These are phyloP conservation scores for Oncorhynchus mykiss DNA, from an alignment of 2,113 vertebrate genomes.

Conservation along the genomic window DNA sequence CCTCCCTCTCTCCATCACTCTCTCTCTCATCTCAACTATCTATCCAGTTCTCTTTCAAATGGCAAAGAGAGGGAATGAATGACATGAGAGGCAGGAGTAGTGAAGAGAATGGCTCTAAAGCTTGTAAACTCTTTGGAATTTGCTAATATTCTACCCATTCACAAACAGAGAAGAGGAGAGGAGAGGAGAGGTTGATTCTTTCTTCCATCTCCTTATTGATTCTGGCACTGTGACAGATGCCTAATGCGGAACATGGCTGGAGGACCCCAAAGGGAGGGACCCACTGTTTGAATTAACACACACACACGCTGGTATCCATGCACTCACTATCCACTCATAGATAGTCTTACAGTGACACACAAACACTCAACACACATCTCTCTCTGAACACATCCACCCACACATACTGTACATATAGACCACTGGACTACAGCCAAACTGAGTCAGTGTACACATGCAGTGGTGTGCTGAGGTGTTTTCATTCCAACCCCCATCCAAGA, in stretches of 20 bases:
- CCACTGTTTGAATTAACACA: slow-evolving; percentile 31
- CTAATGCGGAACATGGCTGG: slow-evolving; percentile 73
- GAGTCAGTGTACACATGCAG: background rate
- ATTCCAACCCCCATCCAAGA: background rate
- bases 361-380: background rate
- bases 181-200: slow-evolving; percentile 11
- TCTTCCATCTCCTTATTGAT: slow-evolving; percentile 71
- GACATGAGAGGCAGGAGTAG: slow-evolving; percentile 30
- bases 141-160: slow-evolving; percentile 67
- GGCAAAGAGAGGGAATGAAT: slow-evolving; percentile 37
- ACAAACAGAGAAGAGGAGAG: slow-evolving; percentile 23
- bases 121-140: slow-evolving; percentile 70
- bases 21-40: background rate
- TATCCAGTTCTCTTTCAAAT: slow-evolving; percentile 9
- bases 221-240: slow-evolving; percentile 67
- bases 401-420: slow-evolving; percentile 10
- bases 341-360: background rate
- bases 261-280: slow-evolving; percentile 57
- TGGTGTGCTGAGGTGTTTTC: background rate
- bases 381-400: background rate
- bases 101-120: slow-evolving; percentile 55
- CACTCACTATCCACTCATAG: background rate
- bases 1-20: background rate
- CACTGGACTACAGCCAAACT: background rate
- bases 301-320: background rate